Evolutionary conservation across 37 sponge, comb jelly and placozoan genomes (phyloP).

Genomic region (Halisarca cf. caerulea): DNA sequence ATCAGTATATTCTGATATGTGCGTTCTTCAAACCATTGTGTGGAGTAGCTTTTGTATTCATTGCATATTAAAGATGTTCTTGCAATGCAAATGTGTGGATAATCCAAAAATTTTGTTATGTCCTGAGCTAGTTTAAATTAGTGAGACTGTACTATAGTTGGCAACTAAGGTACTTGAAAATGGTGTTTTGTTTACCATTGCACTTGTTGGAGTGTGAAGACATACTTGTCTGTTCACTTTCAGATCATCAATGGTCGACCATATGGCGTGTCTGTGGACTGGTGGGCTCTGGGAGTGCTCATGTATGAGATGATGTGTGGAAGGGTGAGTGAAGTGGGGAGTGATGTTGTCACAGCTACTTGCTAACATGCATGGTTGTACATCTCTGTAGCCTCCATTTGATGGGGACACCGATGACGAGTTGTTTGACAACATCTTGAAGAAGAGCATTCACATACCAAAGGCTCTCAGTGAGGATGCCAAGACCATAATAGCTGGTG

Average conservation of each 20-base stretch:
- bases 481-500: slow-evolving; percentile 76
- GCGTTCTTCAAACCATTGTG: too few relatives aligned
- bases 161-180: too few relatives aligned
- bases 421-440: slow-evolving; percentile 86
- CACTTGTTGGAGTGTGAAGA: too few relatives aligned
- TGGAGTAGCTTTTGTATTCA: too few relatives aligned
- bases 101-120: too few relatives aligned
- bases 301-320: slow-evolving; percentile 95
- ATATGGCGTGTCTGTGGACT: slow-evolving; percentile 91
- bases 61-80: too few relatives aligned
- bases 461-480: slow-evolving; percentile 77
- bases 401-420: slow-evolving; percentile 97
- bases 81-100: too few relatives aligned
- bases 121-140: too few relatives aligned
- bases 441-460: slow-evolving; percentile 80
- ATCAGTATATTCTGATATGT: too few relatives aligned
- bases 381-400: slow-evolving; percentile 85
- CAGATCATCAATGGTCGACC: slow-evolving; percentile 94
- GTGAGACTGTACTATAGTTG: too few relatives aligned
- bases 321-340: slow-evolving; percentile 58
- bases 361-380: not conserved
- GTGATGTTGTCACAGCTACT: not conserved
- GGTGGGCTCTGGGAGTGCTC: slow-evolving; percentile 98
- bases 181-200: too few relatives aligned
- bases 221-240: not conserved